Evolutionary conservation across 2,888 invertebrate species (phyloP), one percentile per base, ranked within the genome.

Genomic region (Cephus pygmeus): DNA sequence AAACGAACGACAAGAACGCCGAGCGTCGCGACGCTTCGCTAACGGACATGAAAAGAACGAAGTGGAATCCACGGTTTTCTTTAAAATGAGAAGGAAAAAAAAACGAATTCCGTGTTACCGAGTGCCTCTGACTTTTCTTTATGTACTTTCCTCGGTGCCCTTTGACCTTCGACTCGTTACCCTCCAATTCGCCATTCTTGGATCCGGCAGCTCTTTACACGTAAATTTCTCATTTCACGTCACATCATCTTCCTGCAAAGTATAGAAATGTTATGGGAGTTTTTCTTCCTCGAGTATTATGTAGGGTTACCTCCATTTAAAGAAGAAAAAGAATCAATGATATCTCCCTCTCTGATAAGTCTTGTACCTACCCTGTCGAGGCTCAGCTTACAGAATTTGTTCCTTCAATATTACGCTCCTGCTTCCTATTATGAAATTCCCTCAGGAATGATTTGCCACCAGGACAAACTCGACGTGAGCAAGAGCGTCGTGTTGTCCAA

Each of bases 1-100:
- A 81, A 81, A 81, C 79, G 81, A 80, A 76, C 77, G 81, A 75
- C 81, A 81, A 81, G 33, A 71, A 79, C 76, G 77, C 73, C 76
- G 73, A 73, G 81, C 56, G 23, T 9, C 56, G 23, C 56, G 56
- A 77, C 77, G 77, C 79, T 81, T 76, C 68, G 75, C 79, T 81
- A 81, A 81, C 81, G 79, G 78, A 77, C 73, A 23, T 56, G 56
- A 56, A 56, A 56, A 56, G 56, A 56, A 56, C 23, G 23, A 56
- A 56, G 23, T 56, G 56, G 56, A 40, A 40, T 36, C 69, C 35
- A 76, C 73, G 79, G 81, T 34, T 81, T 81, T 76, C 81, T 77
- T 73, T 69, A 81, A 56, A 56, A 23, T 9, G 9, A 23, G 56
- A 23, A 56, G 23, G 74, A 76, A 76, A 81, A 79, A 80, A 79